Evolutionary conservation across 1,140 invertebrate species (phyloP), one percentile per base, ranked within the genome.

Genomic region (Hypothenemus hampei): DNA sequence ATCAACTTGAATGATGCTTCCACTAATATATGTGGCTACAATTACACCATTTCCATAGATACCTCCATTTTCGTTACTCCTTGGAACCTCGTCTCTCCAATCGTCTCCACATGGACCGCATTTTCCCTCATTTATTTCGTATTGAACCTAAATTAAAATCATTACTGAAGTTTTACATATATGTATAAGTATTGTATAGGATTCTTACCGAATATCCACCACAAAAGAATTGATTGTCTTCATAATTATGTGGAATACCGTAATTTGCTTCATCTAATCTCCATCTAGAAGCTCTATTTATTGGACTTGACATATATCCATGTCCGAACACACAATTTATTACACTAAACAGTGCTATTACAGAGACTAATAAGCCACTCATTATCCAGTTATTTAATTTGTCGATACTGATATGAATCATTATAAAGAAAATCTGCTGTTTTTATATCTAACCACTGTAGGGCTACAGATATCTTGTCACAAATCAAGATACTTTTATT

Each of bases 261-360:
- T 57, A 60, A 2, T 80, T 79, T 0, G 72, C 61, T 31, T 72
- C 72, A 20, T 82, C 77, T 44, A 73, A 74, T 45, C 84, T 76
- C 83, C 84, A 87, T 29, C 82, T 72, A 20, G 79, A 78, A 53
- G 80, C 79, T 51, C 87, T 76, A 45, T 81, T 79, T 4, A 83
- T 77, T 0, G 87, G 86, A 57, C 82, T 77, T 55, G 85, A 67
- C 64, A 89, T 70, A 71, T 82, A 80, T 7, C 86, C 87, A 72
- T 89, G 86, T 4, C 40, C 40, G 11, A 23, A 43, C 26, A 13
- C 26, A 31, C 26, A 11, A 8, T 3, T 31, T 11, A 31, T 31
- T n/a, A n/a, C n/a, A n/a, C n/a, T n/a, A n/a, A n/a, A n/a, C n/a
- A n/a, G n/a, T n/a, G n/a, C n/a, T n/a, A n/a, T n/a, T n/a, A n/a